Conservation (phyloP, 2,888 invertebrate genomes). For the Agrochola circellaris region DNA sequence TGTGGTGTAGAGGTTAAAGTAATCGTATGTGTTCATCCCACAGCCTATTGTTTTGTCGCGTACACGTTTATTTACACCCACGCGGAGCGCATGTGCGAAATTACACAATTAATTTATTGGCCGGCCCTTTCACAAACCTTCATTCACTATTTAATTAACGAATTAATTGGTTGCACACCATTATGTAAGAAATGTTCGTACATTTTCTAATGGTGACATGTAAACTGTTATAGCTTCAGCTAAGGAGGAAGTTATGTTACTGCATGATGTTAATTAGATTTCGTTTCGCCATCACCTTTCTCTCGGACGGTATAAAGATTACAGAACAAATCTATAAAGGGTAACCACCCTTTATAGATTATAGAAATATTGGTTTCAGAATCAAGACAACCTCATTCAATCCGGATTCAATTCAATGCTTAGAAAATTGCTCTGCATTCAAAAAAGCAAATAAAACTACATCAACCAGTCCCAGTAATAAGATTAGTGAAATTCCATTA, state of each 20-base stretch:
- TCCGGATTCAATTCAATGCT: not conserved
- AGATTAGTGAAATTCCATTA: constrained; percentile 49
- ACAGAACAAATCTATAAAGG: not conserved
- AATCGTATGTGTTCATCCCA: constrained; percentile 77
- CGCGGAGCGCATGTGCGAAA: constrained; percentile 67
- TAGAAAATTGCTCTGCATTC: constrained; percentile 11
- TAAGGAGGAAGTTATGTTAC: constrained; percentile 30
- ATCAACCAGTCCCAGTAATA: constrained; percentile 31
- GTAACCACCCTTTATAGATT: too few species aligned
- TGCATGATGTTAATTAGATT: constrained; percentile 29
- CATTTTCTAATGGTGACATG: constrained; percentile 42
- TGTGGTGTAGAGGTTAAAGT: constrained; percentile 70
- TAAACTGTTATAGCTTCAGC: constrained; percentile 28
- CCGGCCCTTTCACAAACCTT: constrained; percentile 62
- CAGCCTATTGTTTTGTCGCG: constrained; percentile 79
- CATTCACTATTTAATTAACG: constrained; percentile 54
- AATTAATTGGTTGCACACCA: constrained; percentile 44
- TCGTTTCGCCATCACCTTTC: constrained; percentile 20
- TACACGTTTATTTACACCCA: constrained; percentile 73
- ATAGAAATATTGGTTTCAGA: constrained; percentile 2
- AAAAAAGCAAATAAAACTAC: constrained; percentile 42
- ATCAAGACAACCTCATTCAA: not conserved
- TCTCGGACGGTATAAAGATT: not conserved
- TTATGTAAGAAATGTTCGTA: constrained; percentile 32
- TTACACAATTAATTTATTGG: constrained; percentile 73